phyloP scores from a whole-genome alignment of 2,113 vertebrate species.

The Lynx canadensis region DNA sequence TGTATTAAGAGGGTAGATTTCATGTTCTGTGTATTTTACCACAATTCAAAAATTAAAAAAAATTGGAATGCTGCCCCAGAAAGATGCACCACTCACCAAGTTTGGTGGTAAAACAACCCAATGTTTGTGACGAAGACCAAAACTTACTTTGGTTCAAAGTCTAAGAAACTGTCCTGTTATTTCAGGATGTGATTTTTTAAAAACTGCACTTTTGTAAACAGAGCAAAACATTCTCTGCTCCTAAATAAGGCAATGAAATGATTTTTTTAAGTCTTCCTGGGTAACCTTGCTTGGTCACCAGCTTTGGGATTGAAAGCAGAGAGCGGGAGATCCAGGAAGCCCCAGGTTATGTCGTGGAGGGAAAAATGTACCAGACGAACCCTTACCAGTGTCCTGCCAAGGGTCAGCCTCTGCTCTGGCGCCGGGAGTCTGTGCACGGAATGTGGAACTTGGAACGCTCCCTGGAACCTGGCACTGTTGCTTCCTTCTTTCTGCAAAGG shows the following conservation, averaged over 20 bases:
- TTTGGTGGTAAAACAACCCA: not conserved
- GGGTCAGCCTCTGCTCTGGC: constrained; percentile 23
- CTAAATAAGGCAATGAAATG: not conserved
- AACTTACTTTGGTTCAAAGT: not conserved
- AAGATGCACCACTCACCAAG: not conserved
- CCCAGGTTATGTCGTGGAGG: not conserved
- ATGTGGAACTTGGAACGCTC: constrained; percentile 68
- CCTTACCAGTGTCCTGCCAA: constrained; percentile 32
- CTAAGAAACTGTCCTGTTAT: not conserved
- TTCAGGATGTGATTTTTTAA: not conserved
- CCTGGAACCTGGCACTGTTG: constrained; percentile 59
- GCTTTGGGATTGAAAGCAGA: not conserved
- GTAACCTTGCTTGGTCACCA: not conserved
- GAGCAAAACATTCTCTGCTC: not conserved
- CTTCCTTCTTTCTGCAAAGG: constrained; percentile 3
- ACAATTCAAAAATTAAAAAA: not conserved
- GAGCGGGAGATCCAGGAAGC: not conserved
- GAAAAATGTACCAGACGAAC: not conserved
- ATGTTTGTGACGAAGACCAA: not conserved
- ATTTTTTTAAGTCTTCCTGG: not conserved
- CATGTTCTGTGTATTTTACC: not conserved
- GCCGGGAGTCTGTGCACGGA: constrained; percentile 20
- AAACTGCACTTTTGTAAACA: not conserved
- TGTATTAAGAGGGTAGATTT: not conserved
- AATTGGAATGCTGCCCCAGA: not conserved